phyloP scores from a whole-genome alignment of 2,113 vertebrate genomes.

The Lucifuga dentata region DNA sequence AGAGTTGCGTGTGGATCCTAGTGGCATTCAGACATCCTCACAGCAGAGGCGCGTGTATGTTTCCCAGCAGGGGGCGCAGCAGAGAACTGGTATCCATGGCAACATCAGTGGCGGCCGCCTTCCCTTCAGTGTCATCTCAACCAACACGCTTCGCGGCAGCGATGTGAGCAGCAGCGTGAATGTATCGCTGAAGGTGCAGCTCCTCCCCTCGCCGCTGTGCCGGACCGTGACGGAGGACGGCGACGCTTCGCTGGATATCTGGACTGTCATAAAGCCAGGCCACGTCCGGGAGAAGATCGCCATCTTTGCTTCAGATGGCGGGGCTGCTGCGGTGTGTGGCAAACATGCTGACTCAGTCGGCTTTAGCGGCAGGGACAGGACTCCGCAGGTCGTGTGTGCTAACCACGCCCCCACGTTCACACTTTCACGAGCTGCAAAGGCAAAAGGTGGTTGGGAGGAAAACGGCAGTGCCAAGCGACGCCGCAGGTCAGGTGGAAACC shows the following conservation, averaged over 20 bases:
- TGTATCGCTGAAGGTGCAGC: constrained; percentile 15
- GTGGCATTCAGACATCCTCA: constrained; percentile 69
- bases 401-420: neutral
- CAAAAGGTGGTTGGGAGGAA: constrained; percentile 57
- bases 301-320: constrained; percentile 85
- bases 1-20: constrained; percentile 80
- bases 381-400: accelerated
- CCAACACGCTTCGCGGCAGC: constrained; percentile 82
- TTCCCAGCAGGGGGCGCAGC: constrained; percentile 75
- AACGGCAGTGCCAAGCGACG: constrained; percentile 52
- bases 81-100: constrained; percentile 73
- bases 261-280: constrained; percentile 93
- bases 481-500: constrained; percentile 30
- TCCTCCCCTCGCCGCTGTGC: constrained; percentile 46
- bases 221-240: constrained; percentile 81
- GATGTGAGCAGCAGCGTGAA: neutral
- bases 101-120: constrained; percentile 56
- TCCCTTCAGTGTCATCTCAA: constrained; percentile 85
- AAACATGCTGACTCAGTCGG: neutral
- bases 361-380: neutral
- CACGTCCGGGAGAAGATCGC: constrained; percentile 97
- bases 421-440: constrained; percentile 23
- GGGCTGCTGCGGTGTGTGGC: neutral
- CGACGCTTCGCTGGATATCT: constrained; percentile 86
- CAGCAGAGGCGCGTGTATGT: constrained; percentile 66